Evolutionary conservation across 2,797 vertebrate genomes (phyloP).

Genomic region (Sarcoramphus papa): DNA sequence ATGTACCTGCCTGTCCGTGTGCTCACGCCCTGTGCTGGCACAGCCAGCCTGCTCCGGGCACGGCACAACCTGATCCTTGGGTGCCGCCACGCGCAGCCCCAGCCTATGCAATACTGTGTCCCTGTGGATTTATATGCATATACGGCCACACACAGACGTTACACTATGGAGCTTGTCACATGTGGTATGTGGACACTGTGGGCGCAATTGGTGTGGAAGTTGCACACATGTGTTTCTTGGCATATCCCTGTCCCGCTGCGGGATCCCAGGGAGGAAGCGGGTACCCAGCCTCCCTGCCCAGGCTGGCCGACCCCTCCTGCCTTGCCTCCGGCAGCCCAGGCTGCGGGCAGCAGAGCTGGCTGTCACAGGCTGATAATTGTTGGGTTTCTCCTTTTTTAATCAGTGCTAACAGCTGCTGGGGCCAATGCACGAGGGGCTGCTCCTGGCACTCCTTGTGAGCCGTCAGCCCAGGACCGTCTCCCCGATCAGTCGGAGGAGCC

Average conservation of each 20-base stretch:
- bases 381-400: constrained; percentile 14
- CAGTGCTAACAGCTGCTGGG: constrained; percentile 30
- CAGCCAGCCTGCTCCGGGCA: background rate
- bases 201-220: fast-evolving
- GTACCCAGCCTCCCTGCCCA: background rate
- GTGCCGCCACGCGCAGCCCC: background rate
- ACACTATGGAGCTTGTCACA: fast-evolving
- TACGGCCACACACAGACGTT: fast-evolving
- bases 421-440: background rate
- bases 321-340: background rate
- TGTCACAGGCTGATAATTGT: background rate
- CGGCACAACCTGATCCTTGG: fast-evolving
- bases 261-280: background rate
- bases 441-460: background rate
- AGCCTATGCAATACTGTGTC: fast-evolving
- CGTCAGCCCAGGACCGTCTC: background rate
- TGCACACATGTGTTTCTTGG: fast-evolving
- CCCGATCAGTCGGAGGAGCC: background rate
- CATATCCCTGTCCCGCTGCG: fast-evolving
- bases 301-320: fast-evolving
- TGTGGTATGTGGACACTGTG: fast-evolving
- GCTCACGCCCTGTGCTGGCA: background rate
- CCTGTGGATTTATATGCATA: fast-evolving
- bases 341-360: background rate
- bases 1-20: background rate